Conservation (phyloP, 35 echinoderm and acorn worm genomes). For the Amphiura filiformis region DNA sequence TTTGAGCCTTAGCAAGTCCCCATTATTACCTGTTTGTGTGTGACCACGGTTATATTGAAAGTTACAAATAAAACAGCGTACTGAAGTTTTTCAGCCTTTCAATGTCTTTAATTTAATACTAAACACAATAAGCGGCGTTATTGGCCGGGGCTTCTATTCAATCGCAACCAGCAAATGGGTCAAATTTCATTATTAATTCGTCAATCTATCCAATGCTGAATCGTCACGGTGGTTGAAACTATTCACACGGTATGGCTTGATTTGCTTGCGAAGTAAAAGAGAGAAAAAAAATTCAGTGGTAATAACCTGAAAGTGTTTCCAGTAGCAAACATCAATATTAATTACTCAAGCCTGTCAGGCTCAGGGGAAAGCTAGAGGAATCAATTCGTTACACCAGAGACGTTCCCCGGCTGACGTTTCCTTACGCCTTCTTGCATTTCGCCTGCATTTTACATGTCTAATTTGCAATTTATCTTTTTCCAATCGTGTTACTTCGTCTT, state of each 20-base stretch:
- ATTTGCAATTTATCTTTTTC: slow-evolving; percentile 8
- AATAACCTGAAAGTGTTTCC: slow-evolving; percentile 4
- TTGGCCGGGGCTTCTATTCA: background rate
- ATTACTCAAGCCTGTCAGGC: slow-evolving; percentile 6
- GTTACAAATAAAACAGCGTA: background rate
- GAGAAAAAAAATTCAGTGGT: background rate
- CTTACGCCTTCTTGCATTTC: slow-evolving; percentile 9
- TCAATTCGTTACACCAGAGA: slow-evolving; percentile 6
- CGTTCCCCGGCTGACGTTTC: background rate
- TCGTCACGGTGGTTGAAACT: too few relatives aligned
- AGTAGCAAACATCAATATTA: slow-evolving; percentile 8
- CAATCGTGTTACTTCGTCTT: slow-evolving; percentile 14
- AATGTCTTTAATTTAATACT: slow-evolving; percentile 4
- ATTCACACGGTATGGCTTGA: too few relatives aligned
- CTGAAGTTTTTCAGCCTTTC: background rate
- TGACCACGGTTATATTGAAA: background rate
- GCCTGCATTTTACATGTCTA: background rate
- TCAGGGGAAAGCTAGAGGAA: background rate
- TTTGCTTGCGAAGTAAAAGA: background rate
- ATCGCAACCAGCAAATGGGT: background rate
- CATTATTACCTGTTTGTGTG: background rate
- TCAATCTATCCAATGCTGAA: background rate
- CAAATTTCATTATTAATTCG: slow-evolving; percentile 1
- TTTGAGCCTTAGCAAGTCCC: background rate
- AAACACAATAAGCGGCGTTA: background rate